Base-by-base conservation (phyloP, 2,113 vertebrate genomes). In the Zosterops borbonicus region DNA sequence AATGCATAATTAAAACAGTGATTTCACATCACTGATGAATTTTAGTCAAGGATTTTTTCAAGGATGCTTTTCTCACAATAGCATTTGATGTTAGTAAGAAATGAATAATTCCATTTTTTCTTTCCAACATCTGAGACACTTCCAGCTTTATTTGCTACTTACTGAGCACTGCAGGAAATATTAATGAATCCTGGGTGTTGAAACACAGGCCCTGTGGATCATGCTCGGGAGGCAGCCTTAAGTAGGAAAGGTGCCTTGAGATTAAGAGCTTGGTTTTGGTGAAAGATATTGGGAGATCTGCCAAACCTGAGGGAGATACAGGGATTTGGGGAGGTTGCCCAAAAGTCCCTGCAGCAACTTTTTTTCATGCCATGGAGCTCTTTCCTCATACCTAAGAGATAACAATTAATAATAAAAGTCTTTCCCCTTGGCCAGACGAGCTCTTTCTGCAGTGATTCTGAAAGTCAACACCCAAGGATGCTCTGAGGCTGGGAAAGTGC, bases 1-100 rank as follows among this genome's bases (percentile, higher is more conserved):
- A 95, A 93, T 94, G 95, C 94, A 92, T 97, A 96, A 97, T 97
- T 97, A 96, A 97, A 97, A 49, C 69, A 80, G 95, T 82, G 94
- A 95, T 96, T 97, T 96, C 94, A 91, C 94, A 96, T 95, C 95
- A 90, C 88, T 87, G 35, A 35, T 35, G 35, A 35, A 35, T 35
- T 35, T 35, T 35, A 35, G 35, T 35, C 35, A 35, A 35, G 35
- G 35, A 35, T 35, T 35, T 35, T 35, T 35, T 35, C 35, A 35
- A 35, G 35, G 35, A 35, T 35, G 35, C 35, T 35, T 35, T 35
- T 35, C 35, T 35, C 35, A 35, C 35, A 35, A 35, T 35, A 35
- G 35, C 35, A 35, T 35, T 35, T 35, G 35, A 35, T 35, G 35
- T 35, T 35, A 35, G 35, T 35, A 35, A 35, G 35, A 35, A 35